Base-by-base conservation (phyloP, 1,140 invertebrate species). In the Akabosia matsudoensis region DNA sequence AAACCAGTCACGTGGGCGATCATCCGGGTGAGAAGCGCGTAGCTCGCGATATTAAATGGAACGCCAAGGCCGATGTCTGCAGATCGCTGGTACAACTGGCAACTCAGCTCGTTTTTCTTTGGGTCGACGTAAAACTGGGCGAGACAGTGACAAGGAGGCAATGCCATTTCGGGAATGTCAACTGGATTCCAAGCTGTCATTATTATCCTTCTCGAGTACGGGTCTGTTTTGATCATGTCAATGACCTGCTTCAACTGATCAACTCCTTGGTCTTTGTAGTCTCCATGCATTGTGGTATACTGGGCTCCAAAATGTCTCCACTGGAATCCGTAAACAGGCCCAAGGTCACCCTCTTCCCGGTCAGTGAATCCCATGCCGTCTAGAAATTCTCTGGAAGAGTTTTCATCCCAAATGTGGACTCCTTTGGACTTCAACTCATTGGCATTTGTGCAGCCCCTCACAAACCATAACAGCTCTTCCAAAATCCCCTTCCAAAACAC, bases 31-130 rank as follows among this genome's bases (percentile, higher is more conserved):
- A 99, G 87, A 4, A 99, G 83, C 0, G 97, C 90, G 87, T 99
- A 99, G 78, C 95, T 98, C 22, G 97, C 97, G 82, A 99, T 97
- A 84, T 99, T 99, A 84, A 99, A 99, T 24, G 97, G 97, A 1
- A 99, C 97, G 26, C 97, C 80, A 1, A 99, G 86, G 7, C 97
- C 97, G 91, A 99, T 95, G 85, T 99, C 97, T 22, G 95, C 97
- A 78, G 96, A 98, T 82, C 97, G 88, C 86, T 99, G 97, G 85
- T 98, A 99, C 76, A 99, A 84, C 82, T 97, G 92, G 84, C 96
- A 98, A 1, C 93, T 97, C 0, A 94, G 83, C 82, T 91, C 87
- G 14, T 75, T 31, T 82, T 88, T 86, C 16, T 91, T 92, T 85
- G 94, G 88, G 0, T 89, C 88, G 0, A 99, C 97, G 87, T 94